Conservation (phyloP, 1,140 invertebrate genomes). For the Apis laboriosa region DNA sequence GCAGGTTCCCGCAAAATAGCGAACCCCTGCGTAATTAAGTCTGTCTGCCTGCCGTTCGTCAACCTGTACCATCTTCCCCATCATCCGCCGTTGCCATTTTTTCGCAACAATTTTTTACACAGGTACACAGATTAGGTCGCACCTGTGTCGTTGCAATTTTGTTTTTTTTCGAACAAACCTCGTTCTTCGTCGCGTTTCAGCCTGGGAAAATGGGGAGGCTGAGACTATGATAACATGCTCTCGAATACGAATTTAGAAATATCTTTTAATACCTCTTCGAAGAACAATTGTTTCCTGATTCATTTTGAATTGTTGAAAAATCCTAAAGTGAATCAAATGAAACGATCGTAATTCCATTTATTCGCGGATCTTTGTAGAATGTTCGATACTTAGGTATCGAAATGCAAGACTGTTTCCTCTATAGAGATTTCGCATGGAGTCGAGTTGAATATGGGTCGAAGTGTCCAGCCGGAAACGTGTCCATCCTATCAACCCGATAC, state of each 20-base stretch:
- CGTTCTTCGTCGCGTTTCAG: neutral
- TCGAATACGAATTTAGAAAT: neutral
- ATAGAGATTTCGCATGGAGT: slow-evolving; percentile 1
- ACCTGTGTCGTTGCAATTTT: slow-evolving; percentile 25
- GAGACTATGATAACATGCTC: neutral
- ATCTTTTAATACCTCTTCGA: neutral
- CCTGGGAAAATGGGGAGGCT: neutral
- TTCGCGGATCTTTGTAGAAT: neutral
- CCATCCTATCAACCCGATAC: neutral
- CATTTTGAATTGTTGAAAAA: too few relatives aligned
- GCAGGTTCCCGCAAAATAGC: slow-evolving; percentile 25
- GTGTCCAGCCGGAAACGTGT: slow-evolving; percentile 1
- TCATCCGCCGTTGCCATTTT: neutral
- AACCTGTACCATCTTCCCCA: neutral
- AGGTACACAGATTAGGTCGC: too few relatives aligned
- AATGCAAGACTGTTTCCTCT: slow-evolving; percentile 20
- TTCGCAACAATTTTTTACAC: slow-evolving; percentile 42
- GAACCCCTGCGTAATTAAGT: neutral
- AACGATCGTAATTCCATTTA: neutral
- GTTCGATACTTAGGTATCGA: slow-evolving; percentile 6
- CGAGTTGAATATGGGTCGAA: neutral
- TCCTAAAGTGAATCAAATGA: neutral
- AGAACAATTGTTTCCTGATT: neutral
- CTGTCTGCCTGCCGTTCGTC: slow-evolving; percentile 38
- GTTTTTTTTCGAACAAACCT: neutral